Evolutionary conservation across 2,888 invertebrate genomes (phyloP).

Genomic region (Encarsia formosa): DNA sequence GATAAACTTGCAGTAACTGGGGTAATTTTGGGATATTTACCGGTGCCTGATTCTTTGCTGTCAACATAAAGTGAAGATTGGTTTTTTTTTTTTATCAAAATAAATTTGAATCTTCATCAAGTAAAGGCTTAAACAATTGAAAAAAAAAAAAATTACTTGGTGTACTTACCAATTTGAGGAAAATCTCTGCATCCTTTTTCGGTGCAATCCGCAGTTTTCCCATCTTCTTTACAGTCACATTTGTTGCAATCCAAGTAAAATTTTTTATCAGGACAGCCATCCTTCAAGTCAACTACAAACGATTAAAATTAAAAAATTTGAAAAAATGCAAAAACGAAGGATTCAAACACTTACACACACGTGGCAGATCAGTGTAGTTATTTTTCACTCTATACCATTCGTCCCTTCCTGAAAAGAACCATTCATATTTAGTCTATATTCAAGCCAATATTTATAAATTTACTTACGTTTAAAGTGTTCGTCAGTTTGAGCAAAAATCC

Average conservation of each 20-base stretch:
- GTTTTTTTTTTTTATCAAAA: no score
- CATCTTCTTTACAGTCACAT: background rate
- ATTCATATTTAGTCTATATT: no score
- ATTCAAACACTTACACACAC: slow-evolving; percentile 3
- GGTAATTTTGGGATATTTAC: no score
- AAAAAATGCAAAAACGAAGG: background rate
- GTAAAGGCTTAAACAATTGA: no score
- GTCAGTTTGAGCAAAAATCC: no score
- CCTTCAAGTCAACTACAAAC: slow-evolving; percentile 1
- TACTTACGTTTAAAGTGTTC: no score
- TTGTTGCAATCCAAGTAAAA: slow-evolving; percentile 12
- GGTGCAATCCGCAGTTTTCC: background rate
- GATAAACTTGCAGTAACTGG: no score
- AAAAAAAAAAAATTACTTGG: no score
- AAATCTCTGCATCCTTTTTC: background rate
- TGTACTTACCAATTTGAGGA: slow-evolving; percentile 15
- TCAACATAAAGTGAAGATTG: no score
- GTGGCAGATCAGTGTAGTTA: slow-evolving; percentile 1
- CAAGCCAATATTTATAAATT: no score
- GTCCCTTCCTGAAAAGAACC: slow-evolving; percentile 4
- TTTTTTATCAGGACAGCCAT: slow-evolving; percentile 1
- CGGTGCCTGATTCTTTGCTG: no score
- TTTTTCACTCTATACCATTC: background rate
- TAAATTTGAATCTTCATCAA: no score
- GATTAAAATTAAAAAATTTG: background rate